A percentile compares a stretch with the other conserved stretches of the same genome.
Evolutionary conservation across 2,113 vertebrate species (phyloP).

Genomic region (Charina bottae): DNA sequence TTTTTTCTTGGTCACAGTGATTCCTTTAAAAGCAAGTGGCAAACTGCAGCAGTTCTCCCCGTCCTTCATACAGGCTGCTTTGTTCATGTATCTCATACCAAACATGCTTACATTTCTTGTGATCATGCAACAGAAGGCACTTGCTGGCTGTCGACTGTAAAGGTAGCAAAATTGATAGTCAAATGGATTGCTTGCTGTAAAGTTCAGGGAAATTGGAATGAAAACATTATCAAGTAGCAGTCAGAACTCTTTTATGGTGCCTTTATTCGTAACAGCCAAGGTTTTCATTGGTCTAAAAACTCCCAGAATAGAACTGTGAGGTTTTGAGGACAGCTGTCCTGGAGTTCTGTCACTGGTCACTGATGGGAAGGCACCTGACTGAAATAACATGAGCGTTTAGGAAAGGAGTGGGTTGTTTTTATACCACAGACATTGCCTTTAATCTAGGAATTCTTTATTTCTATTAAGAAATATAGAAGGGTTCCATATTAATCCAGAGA

Average conservation of each 20-base stretch:
- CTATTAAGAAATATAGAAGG: neutral
- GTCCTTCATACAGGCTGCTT: neutral
- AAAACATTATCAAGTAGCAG: neutral
- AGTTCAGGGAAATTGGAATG: slow-evolving; percentile 4
- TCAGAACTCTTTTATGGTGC: neutral
- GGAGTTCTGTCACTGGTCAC: neutral
- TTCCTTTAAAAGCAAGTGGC: neutral
- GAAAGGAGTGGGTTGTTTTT: neutral
- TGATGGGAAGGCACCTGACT: neutral
- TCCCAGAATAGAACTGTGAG: neutral
- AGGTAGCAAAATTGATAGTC: slow-evolving; percentile 22
- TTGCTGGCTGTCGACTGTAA: slow-evolving; percentile 14
- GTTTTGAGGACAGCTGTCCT: neutral
- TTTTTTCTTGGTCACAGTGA: slow-evolving; percentile 4
- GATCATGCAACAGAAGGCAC: neutral
- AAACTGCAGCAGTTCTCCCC: neutral
- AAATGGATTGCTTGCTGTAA: neutral
- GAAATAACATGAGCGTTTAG: neutral
- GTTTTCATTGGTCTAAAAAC: slow-evolving; percentile 41
- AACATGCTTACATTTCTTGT: neutral
- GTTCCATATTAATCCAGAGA: neutral
- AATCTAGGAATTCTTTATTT: accelerated
- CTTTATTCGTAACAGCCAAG: slow-evolving; percentile 30
- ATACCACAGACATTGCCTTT: accelerated
- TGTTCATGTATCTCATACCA: neutral